Percentiles rank a stretch among this genome's conserved stretches.
Evolutionary conservation across 2,888 invertebrate species (phyloP).

Genomic region (Neoascia interrupta): DNA sequence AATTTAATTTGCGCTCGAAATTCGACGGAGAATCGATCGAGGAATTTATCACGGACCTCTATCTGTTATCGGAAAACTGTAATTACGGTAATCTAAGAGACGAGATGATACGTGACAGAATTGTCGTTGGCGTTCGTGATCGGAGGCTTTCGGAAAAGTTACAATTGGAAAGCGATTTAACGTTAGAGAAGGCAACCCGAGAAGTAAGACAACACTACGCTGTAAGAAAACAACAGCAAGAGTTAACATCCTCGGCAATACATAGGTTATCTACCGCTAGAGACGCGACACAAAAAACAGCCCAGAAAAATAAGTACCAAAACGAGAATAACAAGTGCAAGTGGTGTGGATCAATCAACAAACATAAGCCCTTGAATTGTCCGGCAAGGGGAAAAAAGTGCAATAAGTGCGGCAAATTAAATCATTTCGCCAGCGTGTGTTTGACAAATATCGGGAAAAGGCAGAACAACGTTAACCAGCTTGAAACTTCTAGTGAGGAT

Average conservation of each 20-base stretch:
- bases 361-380: neutral
- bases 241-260: neutral
- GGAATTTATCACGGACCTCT: constrained; percentile 42
- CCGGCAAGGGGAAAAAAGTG: neutral
- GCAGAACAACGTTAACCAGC: constrained; percentile 7
- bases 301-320: neutral
- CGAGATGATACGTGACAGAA: constrained; percentile 36
- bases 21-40: constrained; percentile 36
- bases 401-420: constrained; percentile 5
- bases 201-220: constrained; percentile 3
- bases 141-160: constrained; percentile 11
- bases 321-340: neutral
- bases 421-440: constrained; percentile 6
- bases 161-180: constrained; percentile 2
- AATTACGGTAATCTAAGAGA: constrained; percentile 17
- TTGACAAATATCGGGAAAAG: neutral
- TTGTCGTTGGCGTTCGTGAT: constrained; percentile 26
- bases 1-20: constrained; percentile 24
- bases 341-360: neutral
- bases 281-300: neutral
- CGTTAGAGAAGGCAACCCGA: constrained; percentile 1
- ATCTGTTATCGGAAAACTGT: constrained; percentile 34
- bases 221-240: constrained; percentile 12
- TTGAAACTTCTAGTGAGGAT: too few relatives aligned
- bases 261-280: neutral